Base-by-base conservation (phyloP, 1,140 invertebrate species). In the Tenebrio molitor region DNA sequence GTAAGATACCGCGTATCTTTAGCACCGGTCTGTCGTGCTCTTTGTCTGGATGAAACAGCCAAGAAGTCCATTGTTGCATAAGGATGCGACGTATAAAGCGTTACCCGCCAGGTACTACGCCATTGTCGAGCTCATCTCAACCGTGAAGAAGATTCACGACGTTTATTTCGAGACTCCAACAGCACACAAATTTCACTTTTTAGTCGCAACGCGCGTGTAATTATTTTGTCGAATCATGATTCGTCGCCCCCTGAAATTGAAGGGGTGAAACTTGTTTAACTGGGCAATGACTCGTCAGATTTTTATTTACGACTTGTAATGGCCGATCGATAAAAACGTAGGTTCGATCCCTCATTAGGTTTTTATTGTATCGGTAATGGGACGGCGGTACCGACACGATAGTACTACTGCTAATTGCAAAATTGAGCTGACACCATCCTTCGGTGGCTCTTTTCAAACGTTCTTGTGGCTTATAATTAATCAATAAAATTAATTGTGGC, bases 101-200 rank as follows among this genome's bases (percentile, higher is more conserved):
- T 39, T 69, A 69, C 12, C 42, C 41, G 10, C 42, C 50, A 58
- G 66, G 46, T 69, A 69, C 23, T 53, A 53, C 66, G 46, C 66
- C 23, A 50, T 53, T 53, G 42, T 69, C 42, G n/a, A 12, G 39
- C 2, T 5, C 44, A 34, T 33, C 42, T 69, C 16, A 69, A 69
- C n/a, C 66, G 44, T 53, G 46, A 50, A 69, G 42, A 69, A 53
- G 46, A 50, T 25, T 15, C 50, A 33, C 50, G 50, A 39, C 12
- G 36, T 39, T n/a, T 7, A n/a, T 39, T 39, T 12, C 36, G 12
- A 39, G 4, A 7, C 36, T n/a, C n/a, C 12, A 39, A 39, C 12
- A 12, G n/a, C 36, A 39, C 12, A n/a, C 6, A 5, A 39, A n/a
- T 21, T 53, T 53, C 10, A 58, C 10, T 58, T 58, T 58, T 58